Evolutionary conservation across 1,140 invertebrate genomes (phyloP), one percentile per base, ranked within the genome.

Genomic region (Leguminivora glycinivorella): DNA sequence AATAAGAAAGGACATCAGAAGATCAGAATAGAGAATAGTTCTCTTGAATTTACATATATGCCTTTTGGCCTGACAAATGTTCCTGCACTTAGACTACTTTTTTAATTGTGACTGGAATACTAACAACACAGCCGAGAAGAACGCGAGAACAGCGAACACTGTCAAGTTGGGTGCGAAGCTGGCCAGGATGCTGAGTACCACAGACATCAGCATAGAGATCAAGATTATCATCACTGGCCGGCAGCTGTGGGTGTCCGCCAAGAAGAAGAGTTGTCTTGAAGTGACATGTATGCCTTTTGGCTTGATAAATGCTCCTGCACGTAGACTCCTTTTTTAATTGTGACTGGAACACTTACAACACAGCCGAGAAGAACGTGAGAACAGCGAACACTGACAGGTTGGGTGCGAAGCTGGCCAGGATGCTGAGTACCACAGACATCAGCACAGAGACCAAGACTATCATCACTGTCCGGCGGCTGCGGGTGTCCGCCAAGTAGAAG

Each of bases 121-220:
- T 94, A 89, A 96, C 96, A 96, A 94, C 69, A 96, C 92, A 31
- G 96, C 95, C 56, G 94, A 95, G 24, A 96, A 79, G 77, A 97
- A 95, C 73, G 96, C 94, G 29, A 96, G 92, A 0, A 94, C 78
- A 1, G 95, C 92, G 38, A 97, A 93, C 22, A 94, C 92, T 79
- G 93, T 93, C 68, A 95, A 95, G 52, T 93, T 94, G 25, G 95
- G 95, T 0, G 95, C 93, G 31, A 96, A 93, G 43, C 94, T 94
- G 7, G 95, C 94, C 0, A 94, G 73, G 0, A 95, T 82, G 0
- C 94, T 95, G 70, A 94, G 94, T 0, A 96, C 73, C 2, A 93
- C 93, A 70, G 96, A 95, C 0, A 95, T 81, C 0, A 94, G 75
- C 75, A 96, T 94, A 0, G 96, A 95, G 19, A 93, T 92, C 9